Conservation (phyloP, 2,797 vertebrate species). For the Anolis apletophallus region DNA sequence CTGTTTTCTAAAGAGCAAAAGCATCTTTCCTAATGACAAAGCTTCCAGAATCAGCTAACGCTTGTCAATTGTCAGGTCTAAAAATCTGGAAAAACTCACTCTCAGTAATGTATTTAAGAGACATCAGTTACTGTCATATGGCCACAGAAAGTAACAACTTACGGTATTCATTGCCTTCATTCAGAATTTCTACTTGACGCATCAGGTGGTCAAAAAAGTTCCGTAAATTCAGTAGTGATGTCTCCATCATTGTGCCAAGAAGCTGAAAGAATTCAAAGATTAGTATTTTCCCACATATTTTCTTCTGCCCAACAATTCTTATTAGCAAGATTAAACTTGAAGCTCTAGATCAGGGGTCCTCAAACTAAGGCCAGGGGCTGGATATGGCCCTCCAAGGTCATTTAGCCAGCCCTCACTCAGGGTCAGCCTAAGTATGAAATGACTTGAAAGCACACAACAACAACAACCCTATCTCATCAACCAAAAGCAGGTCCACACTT, state of each 20-base stretch:
- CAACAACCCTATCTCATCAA: no score
- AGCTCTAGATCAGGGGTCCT: neutral
- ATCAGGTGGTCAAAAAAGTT: conserved; percentile 86
- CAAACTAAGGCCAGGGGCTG: no score
- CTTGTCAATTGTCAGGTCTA: neutral
- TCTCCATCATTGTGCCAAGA: conserved; percentile 85
- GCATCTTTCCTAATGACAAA: neutral
- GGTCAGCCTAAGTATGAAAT: no score
- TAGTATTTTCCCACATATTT: conserved; percentile 20
- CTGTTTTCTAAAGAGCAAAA: neutral
- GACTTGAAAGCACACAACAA: no score
- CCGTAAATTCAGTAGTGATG: conserved; percentile 81
- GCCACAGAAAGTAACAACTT: conserved; percentile 74
- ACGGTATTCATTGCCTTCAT: conserved; percentile 90
- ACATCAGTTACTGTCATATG: neutral
- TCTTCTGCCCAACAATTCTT: conserved; percentile 11
- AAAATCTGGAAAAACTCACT: neutral
- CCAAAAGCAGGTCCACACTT: no score
- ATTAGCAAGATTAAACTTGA: neutral
- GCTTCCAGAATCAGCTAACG: neutral
- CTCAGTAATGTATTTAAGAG: fast-evolving
- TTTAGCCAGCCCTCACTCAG: no score
- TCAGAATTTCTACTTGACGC: conserved; percentile 87
- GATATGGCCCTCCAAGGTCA: no score
- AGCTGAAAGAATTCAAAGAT: conserved; percentile 60